Conservation (phyloP, 2,888 invertebrate genomes). For the Mimumesa dahlbomi region DNA sequence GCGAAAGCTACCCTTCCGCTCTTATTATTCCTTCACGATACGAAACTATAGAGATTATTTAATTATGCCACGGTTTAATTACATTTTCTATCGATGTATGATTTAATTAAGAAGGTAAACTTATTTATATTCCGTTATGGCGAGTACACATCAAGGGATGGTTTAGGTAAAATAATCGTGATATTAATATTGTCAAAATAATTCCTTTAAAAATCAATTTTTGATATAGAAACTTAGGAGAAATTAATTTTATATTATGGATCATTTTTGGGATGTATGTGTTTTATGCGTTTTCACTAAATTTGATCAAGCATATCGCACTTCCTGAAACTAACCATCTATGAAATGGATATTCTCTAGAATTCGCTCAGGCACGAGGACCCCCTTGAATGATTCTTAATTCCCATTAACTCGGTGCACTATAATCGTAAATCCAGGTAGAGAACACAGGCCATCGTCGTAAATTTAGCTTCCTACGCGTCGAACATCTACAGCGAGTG, state of each 20-base stretch:
- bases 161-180: no score
- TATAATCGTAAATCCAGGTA: constrained; percentile 66
- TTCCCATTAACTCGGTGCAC: constrained; percentile 56
- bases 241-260: no score
- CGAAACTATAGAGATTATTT: constrained; percentile 45
- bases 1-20: constrained; percentile 19
- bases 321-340: no score
- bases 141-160: no score
- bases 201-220: no score
- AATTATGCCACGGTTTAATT: constrained; percentile 31
- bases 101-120: constrained; percentile 29
- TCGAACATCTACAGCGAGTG: constrained; percentile 9
- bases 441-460: constrained; percentile 37
- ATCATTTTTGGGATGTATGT: no score
- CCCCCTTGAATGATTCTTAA: constrained; percentile 47
- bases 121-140: no score
- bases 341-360: neutral
- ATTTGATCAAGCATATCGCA: no score
- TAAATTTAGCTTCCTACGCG: constrained; percentile 66
- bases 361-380: constrained; percentile 11
- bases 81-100: constrained; percentile 14
- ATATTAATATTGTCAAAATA: no score
- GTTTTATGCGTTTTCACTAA: no score
- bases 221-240: no score
- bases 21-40: constrained; percentile 42